A percentile compares a stretch with the other conserved stretches of the same genome.
Conservation (phyloP, 2,113 vertebrate species). For the Larimichthys polyactis region DNA sequence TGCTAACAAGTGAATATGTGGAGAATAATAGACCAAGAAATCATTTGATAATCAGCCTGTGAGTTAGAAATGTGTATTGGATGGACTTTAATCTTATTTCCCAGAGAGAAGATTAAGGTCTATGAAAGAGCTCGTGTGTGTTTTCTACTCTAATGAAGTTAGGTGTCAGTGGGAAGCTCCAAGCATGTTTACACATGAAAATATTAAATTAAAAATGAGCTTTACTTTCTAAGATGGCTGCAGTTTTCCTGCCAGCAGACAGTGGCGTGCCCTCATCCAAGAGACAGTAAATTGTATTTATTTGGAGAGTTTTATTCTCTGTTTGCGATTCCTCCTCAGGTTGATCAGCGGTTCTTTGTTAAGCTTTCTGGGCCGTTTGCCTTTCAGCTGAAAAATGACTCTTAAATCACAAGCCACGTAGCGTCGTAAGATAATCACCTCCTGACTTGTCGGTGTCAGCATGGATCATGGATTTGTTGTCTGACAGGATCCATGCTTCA, state of each 20-base stretch:
- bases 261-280: not conserved
- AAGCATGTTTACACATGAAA: slow-evolving; percentile 43
- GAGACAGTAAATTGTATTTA: slow-evolving; percentile 27
- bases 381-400: slow-evolving; percentile 34
- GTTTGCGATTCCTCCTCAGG: slow-evolving; percentile 55
- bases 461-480: slow-evolving; percentile 9
- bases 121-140: slow-evolving; percentile 9
- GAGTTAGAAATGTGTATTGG: not conserved
- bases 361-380: slow-evolving; percentile 25
- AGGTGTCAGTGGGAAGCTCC: slow-evolving; percentile 9
- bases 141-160: slow-evolving; percentile 24
- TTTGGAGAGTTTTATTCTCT: slow-evolving; percentile 33
- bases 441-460: not conserved
- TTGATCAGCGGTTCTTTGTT: slow-evolving; percentile 28
- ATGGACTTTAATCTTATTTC: slow-evolving; percentile 25
- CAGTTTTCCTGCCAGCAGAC: not conserved
- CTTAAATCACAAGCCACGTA: slow-evolving; percentile 35
- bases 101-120: slow-evolving; percentile 23
- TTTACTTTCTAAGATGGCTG: slow-evolving; percentile 23
- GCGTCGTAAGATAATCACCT: slow-evolving; percentile 11
- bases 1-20: slow-evolving; percentile 3
- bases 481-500: not conserved
- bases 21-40: not conserved
- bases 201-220: slow-evolving; percentile 44
- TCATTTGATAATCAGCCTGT: slow-evolving; percentile 3